Evolutionary conservation across 2,888 invertebrate genomes (phyloP), one percentile per base, ranked within the genome.

Genomic region (Tenodera sinensis): DNA sequence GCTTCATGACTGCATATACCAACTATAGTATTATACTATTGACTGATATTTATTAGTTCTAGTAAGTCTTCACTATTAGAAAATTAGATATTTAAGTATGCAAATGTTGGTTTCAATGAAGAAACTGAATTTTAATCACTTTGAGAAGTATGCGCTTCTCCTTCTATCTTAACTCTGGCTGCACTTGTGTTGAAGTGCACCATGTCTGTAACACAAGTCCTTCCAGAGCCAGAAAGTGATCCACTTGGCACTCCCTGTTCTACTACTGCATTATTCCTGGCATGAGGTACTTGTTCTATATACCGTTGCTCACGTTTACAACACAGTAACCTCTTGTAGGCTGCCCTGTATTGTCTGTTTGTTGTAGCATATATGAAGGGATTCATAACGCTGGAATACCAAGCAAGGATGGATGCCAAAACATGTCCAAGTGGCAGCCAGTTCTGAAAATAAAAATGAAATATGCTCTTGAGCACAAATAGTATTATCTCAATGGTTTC

Each of bases 301-400:
- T 27, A 82, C 12, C 30, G 28, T 28, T 9, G 83, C n/a, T 27
- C n/a, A 14, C 25, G 6, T 1, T 20, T n/a, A n/a, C 91, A 90
- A 88, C 91, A 92, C 25, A 93, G 91, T 0, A 93, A 90, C 28
- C 91, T 91, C 25, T 90, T 89, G 91, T 93, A 94, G 0, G 94
- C 93, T 14, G 91, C 95, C 92, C 96, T 93, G 92, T 98, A 98
- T 92, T 97, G 97, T 91, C 97, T 95, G 93, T 98, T 98, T 91
- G 97, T 97, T 12, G 97, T 97, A 6, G 98, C 98, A 93, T 98
- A 98, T 91, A 98, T 97, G 90, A 98, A 95, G 0, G 98, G 98
- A 93, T 98, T 98, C 91, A 98, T 95, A 88, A 98, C 98, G 90
- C 97, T 97, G 0, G 98, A 98, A 0, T 97, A 97, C 97, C 98